A percentile compares a stretch with the other conserved stretches of the same genome.
phyloP scores from a whole-genome alignment of 2,888 invertebrate genomes.

The Agrotis ipsilon region DNA sequence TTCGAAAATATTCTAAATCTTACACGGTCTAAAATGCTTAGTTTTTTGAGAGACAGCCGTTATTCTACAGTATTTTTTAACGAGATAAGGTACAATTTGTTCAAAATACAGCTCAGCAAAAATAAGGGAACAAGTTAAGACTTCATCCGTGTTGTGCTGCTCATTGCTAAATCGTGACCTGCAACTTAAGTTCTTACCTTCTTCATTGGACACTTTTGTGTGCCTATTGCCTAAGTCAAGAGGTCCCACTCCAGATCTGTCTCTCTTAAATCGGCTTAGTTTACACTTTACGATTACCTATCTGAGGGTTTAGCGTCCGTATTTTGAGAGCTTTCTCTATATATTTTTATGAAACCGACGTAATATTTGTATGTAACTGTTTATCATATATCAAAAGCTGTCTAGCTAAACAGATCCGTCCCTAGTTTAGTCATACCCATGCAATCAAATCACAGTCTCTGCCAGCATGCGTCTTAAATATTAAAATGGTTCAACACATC shows the following conservation, averaged over 20 bases:
- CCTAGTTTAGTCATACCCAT: not conserved
- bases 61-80: not conserved
- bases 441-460: too few relatives aligned
- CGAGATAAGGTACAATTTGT: not conserved
- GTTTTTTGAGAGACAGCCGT: not conserved
- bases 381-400: not conserved
- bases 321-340: too few relatives aligned
- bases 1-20: not conserved
- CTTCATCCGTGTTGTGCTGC: constrained; percentile 7
- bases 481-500: not conserved
- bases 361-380: not conserved
- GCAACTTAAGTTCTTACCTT: constrained; percentile 19
- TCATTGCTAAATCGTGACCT: constrained; percentile 36
- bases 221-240: not conserved
- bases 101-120: not conserved
- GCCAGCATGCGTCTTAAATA: not conserved
- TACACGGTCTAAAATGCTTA: too few relatives aligned
- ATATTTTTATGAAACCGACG: not conserved
- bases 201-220: not conserved
- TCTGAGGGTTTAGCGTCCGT: too few relatives aligned
- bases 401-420: not conserved
- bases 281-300: not conserved
- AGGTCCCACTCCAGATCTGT: not conserved
- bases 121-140: not conserved
- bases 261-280: too few relatives aligned